Percentiles rank a stretch among this genome's conserved stretches.
phyloP scores from a whole-genome alignment of 2,797 vertebrate species.

The Petrocephalus sullivani region DNA sequence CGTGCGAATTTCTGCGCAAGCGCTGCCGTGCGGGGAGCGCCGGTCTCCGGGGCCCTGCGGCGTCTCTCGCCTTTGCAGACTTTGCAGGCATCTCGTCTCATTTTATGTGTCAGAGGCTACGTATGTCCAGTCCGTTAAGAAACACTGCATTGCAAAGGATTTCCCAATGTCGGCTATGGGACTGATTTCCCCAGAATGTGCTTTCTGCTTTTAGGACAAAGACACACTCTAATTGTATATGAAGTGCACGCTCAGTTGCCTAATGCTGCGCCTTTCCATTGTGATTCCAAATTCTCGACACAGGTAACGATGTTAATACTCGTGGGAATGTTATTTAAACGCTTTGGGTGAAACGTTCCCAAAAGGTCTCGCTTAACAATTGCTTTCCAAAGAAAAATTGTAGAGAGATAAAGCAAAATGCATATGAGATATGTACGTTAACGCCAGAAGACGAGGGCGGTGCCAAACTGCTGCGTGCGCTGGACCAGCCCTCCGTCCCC shows the following conservation, averaged over 20 bases:
- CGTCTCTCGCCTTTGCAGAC: not conserved
- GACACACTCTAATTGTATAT: not conserved
- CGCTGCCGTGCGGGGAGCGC: not conserved
- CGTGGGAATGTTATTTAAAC: not conserved
- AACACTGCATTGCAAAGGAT: slow-evolving; percentile 7
- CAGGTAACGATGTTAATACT: not conserved
- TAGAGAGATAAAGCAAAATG: not conserved
- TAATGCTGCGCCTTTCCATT: not conserved
- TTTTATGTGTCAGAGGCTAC: not conserved
- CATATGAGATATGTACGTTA: not conserved
- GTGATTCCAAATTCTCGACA: not conserved
- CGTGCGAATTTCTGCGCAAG: slow-evolving; percentile 10
- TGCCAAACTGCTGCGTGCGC: not conserved
- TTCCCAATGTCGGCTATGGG: slow-evolving; percentile 7
- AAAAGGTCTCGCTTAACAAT: not conserved
- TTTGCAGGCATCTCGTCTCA: not conserved
- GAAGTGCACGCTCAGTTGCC: not conserved
- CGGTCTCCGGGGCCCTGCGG: not conserved
- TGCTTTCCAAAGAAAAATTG: not conserved
- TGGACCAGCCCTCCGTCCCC: not conserved
- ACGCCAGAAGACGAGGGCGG: not conserved
- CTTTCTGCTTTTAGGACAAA: not conserved
- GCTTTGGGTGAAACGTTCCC: not conserved
- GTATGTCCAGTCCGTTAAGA: not conserved
- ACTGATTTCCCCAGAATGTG: not conserved